phyloP scores from a whole-genome alignment of 2,113 vertebrate genomes.

The Lepus timidus region DNA sequence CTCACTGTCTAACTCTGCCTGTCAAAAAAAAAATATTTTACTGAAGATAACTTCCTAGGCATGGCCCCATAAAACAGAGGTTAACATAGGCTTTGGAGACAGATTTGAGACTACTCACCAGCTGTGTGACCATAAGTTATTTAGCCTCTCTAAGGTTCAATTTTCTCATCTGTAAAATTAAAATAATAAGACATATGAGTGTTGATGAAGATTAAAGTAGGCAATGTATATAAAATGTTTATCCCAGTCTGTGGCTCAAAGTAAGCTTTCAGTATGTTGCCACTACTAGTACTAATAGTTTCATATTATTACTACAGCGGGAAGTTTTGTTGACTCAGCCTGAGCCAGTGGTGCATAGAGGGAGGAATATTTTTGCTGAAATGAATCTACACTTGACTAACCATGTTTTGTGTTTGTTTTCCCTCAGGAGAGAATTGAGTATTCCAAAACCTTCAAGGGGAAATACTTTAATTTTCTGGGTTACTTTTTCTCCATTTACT shows the following conservation, averaged over 20 bases:
- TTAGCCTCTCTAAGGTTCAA: not conserved
- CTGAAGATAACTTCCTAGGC: not conserved
- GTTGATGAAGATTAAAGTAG: slow-evolving; percentile 23
- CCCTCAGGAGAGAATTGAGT: slow-evolving; percentile 97
- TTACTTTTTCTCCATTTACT: slow-evolving; percentile 99
- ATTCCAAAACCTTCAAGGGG: slow-evolving; percentile 99
- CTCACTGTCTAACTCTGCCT: too few species aligned
- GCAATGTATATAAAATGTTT: not conserved
- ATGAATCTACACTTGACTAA: slow-evolving; percentile 60
- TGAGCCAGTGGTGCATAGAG: not conserved
- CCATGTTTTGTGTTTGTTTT: slow-evolving; percentile 45
- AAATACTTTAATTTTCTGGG: slow-evolving; percentile 99
- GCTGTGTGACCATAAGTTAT: not conserved
- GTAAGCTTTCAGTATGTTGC: not conserved
- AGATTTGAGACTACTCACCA: not conserved
- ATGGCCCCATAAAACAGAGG: not conserved
- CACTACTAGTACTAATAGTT: not conserved
- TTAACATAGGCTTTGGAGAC: not conserved
- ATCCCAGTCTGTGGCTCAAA: not conserved
- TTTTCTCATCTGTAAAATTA: slow-evolving; percentile 68
- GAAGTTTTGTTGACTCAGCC: not conserved
- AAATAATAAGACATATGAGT: not conserved
- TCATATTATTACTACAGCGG: not conserved
- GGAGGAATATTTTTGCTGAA: not conserved
- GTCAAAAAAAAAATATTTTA: not conserved